phyloP scores from a whole-genome alignment of 64 coral and sea anemone species.

The Stichodactyla helianthus region DNA sequence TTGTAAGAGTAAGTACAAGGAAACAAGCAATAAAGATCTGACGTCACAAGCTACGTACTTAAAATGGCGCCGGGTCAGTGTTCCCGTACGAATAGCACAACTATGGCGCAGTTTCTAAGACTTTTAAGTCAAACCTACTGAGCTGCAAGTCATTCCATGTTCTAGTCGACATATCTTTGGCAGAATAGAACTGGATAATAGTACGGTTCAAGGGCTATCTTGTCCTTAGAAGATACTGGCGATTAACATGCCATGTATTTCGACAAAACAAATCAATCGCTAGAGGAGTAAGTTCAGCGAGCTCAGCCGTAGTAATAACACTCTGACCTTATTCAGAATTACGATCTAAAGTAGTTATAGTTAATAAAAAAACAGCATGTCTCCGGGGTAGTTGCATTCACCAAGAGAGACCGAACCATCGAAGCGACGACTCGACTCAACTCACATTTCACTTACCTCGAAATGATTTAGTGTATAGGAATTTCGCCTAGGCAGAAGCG shows the following conservation, averaged over 20 bases:
- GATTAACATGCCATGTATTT: background rate
- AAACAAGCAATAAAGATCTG: background rate
- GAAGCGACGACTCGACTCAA: background rate
- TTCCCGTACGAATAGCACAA: background rate
- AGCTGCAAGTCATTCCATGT: background rate
- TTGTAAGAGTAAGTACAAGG: background rate
- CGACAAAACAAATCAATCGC: background rate
- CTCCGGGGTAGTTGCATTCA: background rate
- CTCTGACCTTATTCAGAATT: background rate
- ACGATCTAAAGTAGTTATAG: background rate
- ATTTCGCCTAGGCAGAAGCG: background rate
- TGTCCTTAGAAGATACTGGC: background rate
- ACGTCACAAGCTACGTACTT: background rate
- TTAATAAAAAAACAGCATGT: too few species aligned
- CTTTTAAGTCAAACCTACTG: background rate
- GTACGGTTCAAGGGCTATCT: background rate
- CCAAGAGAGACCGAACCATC: background rate
- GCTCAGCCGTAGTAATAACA: background rate
- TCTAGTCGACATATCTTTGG: background rate
- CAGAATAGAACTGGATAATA: background rate
- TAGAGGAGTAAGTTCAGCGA: background rate
- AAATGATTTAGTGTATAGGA: slow-evolving; percentile 6
- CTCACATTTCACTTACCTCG: background rate
- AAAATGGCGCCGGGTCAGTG: background rate
- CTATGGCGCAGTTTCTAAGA: background rate